Evolutionary conservation across 1,140 invertebrate genomes (phyloP).

Genomic region (Dreissena polymorpha): DNA sequence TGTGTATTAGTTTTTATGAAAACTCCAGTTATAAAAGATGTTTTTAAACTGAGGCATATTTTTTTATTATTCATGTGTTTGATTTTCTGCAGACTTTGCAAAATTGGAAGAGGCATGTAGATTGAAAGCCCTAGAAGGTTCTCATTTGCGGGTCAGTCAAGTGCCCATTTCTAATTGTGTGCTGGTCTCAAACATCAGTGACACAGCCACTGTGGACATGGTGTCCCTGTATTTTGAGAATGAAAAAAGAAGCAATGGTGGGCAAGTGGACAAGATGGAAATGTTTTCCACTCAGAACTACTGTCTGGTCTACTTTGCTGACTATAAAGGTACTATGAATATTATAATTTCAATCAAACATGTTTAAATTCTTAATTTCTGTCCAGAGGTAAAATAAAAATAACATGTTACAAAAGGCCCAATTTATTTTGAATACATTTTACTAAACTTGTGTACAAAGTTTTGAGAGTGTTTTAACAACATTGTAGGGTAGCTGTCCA

Average conservation of each 20-base stretch:
- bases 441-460: too few relatives aligned
- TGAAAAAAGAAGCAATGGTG: constrained; percentile 22
- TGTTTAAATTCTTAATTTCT: too few relatives aligned
- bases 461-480: too few relatives aligned
- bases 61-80: too few relatives aligned
- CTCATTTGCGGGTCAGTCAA: not conserved
- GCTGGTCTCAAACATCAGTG: constrained; percentile 32
- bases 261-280: constrained; percentile 33
- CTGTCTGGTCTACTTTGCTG: constrained; percentile 45
- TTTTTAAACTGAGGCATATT: too few relatives aligned
- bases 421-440: too few relatives aligned
- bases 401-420: too few relatives aligned
- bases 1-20: too few relatives aligned
- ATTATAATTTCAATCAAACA: not conserved
- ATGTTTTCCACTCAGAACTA: constrained; percentile 30
- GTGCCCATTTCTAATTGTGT: constrained; percentile 45
- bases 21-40: too few relatives aligned
- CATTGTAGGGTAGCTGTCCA: too few relatives aligned
- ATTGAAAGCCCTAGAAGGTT: constrained; percentile 17
- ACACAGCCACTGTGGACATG: constrained; percentile 36
- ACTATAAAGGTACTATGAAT: constrained; percentile 34
- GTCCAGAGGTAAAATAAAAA: too few relatives aligned
- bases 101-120: constrained; percentile 24
- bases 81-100: constrained; percentile 10
- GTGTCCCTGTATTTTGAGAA: constrained; percentile 53